Conservation (phyloP, 2,113 vertebrate species). For the Leucoraja erinaceus region DNA sequence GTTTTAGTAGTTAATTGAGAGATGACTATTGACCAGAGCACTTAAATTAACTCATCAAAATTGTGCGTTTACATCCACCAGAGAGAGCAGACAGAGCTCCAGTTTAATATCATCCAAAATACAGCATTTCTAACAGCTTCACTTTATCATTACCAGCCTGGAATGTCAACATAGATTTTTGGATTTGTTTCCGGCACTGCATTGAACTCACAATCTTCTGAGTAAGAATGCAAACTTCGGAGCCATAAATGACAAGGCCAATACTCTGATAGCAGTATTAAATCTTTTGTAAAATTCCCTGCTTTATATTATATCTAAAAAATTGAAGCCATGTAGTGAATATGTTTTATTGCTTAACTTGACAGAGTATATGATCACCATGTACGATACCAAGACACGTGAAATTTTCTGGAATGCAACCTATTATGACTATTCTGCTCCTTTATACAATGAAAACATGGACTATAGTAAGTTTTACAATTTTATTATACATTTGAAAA, state of each 20-base stretch:
- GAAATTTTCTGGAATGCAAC: constrained; percentile 87
- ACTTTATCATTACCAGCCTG: too few relatives aligned
- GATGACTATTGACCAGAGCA: too few relatives aligned
- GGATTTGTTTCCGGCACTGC: background rate
- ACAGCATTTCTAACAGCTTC: too few relatives aligned
- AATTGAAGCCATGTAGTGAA: background rate
- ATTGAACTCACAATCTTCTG: background rate
- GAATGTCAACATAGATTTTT: too few relatives aligned
- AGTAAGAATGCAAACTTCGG: too few relatives aligned
- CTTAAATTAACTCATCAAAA: too few relatives aligned
- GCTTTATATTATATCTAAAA: background rate
- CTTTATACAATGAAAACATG: constrained; percentile 61
- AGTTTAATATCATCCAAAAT: too few relatives aligned
- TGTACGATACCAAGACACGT: constrained; percentile 83
- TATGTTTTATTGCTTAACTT: background rate
- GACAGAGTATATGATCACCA: constrained; percentile 87
- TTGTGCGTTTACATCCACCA: too few relatives aligned
- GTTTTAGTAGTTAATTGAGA: too few relatives aligned
- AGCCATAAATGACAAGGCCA: background rate
- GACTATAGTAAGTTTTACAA: constrained; percentile 70
- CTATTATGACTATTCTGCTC: constrained; percentile 81
- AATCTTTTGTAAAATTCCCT: background rate
- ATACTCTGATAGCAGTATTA: background rate
- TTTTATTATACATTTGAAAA: background rate
- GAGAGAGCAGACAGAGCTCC: too few relatives aligned